Conservation (phyloP, 2,797 vertebrate species). For the Antennarius maculatus region DNA sequence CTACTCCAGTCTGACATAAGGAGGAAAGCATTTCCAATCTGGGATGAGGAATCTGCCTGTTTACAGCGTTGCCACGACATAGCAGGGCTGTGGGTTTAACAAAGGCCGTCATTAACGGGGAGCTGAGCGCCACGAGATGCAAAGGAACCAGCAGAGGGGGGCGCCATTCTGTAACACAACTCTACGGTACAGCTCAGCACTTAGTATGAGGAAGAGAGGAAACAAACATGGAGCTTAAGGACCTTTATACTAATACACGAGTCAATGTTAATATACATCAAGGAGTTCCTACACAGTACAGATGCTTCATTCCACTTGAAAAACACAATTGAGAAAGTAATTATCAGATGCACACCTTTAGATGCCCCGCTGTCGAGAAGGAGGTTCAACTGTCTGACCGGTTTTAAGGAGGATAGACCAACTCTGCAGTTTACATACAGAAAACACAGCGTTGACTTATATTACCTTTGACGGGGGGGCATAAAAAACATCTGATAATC, state of each 20-base stretch:
- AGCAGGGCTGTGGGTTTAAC: conserved; percentile 81
- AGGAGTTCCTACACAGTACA: no score
- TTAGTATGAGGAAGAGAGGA: not conserved
- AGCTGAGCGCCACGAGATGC: conserved; percentile 48
- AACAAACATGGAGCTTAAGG: not conserved
- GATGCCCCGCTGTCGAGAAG: no score
- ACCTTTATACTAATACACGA: not conserved
- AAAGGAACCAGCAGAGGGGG: conserved; percentile 60
- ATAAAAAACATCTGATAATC: no score
- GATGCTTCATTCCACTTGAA: no score
- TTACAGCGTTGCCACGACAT: conserved; percentile 81
- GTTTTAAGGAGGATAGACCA: no score
- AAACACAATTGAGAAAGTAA: no score
- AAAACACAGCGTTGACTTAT: no score
- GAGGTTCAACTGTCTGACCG: no score
- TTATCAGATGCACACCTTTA: no score
- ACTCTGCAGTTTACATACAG: no score
- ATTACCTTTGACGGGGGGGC: no score
- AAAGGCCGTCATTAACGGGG: conserved; percentile 80
- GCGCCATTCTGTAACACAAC: conserved; percentile 36
- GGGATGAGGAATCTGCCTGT: conserved; percentile 79
- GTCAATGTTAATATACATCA: no score
- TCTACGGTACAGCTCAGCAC: not conserved
- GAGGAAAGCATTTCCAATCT: conserved; percentile 75
- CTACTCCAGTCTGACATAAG: conserved; percentile 31